Evolutionary conservation across 2,797 vertebrate species (phyloP).

Genomic region (Pelochelys cantorii): DNA sequence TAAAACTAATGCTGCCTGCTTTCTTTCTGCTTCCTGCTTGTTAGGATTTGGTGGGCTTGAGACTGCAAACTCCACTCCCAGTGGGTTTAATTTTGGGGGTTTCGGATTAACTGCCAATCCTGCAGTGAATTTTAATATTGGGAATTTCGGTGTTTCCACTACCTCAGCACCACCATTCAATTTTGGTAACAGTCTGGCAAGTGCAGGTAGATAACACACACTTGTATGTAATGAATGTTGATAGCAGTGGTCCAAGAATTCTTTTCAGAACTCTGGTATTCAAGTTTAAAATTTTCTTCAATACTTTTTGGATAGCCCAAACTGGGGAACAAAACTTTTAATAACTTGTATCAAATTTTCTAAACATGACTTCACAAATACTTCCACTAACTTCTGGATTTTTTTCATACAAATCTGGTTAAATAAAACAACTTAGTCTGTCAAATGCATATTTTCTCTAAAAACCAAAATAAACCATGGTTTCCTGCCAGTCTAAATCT

Average conservation of each 20-base stretch:
- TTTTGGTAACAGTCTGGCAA: slow-evolving; percentile 98
- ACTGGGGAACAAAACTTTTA: neutral
- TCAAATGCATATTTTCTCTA: neutral
- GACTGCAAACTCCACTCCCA: slow-evolving; percentile 90
- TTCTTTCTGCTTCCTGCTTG: slow-evolving; percentile 85
- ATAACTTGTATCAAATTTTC: neutral
- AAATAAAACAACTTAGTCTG: neutral
- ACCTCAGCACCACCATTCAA: slow-evolving; percentile 93
- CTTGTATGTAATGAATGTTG: slow-evolving; percentile 64
- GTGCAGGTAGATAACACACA: slow-evolving; percentile 90
- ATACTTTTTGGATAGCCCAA: neutral
- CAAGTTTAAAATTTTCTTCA: neutral
- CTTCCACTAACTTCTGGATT: slow-evolving; percentile 1
- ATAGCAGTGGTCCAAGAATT: slow-evolving; percentile 84
- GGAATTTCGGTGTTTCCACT: slow-evolving; percentile 94
- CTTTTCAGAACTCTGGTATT: neutral
- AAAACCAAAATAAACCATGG: neutral
- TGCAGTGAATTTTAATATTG: slow-evolving; percentile 96
- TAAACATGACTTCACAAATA: neutral
- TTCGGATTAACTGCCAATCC: slow-evolving; percentile 96
- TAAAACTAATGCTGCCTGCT: slow-evolving; percentile 82
- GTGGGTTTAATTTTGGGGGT: slow-evolving; percentile 99
- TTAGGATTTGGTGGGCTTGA: slow-evolving; percentile 99
- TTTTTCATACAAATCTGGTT: neutral
- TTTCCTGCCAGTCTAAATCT: neutral